Conservation (phyloP, 2,888 invertebrate genomes). For the Cacoxenus indagator region DNA sequence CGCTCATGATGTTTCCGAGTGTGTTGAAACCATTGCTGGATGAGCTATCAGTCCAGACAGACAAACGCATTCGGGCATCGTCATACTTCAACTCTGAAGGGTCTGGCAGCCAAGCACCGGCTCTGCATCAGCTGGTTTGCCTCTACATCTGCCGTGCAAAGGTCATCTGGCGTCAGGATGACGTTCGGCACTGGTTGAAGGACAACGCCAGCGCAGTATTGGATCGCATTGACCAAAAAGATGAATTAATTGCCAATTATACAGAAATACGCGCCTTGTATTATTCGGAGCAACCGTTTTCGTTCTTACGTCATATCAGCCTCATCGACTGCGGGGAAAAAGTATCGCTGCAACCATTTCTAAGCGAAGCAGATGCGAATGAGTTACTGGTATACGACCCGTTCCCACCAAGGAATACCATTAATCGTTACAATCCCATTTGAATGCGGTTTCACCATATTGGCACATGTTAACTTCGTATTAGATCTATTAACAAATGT, state of each 20-base stretch:
- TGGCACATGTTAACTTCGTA: too few species aligned
- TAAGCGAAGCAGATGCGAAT: too few species aligned
- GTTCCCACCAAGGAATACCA: constrained; percentile 81
- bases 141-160: constrained; percentile 82
- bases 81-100: constrained; percentile 66
- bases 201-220: constrained; percentile 77
- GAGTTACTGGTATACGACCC: constrained; percentile 77
- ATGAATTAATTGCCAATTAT: constrained; percentile 75
- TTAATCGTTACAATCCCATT: constrained; percentile 80
- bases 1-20: constrained; percentile 86
- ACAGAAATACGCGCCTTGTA: constrained; percentile 71
- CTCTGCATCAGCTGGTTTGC: constrained; percentile 79
- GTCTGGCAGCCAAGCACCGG: constrained; percentile 73
- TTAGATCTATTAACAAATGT: too few species aligned
- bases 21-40: constrained; percentile 80
- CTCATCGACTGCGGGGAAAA: constrained; percentile 72
- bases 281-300: constrained; percentile 67
- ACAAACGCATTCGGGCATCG: constrained; percentile 75
- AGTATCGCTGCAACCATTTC: constrained; percentile 70
- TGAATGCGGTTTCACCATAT: too few species aligned
- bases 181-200: constrained; percentile 83
- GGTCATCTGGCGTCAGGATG: constrained; percentile 84
- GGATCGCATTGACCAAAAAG: constrained; percentile 76
- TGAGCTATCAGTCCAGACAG: constrained; percentile 81
- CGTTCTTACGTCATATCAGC: constrained; percentile 68